Conservation (phyloP, 1,140 invertebrate species). For the Drosophila pseudoobscura region DNA sequence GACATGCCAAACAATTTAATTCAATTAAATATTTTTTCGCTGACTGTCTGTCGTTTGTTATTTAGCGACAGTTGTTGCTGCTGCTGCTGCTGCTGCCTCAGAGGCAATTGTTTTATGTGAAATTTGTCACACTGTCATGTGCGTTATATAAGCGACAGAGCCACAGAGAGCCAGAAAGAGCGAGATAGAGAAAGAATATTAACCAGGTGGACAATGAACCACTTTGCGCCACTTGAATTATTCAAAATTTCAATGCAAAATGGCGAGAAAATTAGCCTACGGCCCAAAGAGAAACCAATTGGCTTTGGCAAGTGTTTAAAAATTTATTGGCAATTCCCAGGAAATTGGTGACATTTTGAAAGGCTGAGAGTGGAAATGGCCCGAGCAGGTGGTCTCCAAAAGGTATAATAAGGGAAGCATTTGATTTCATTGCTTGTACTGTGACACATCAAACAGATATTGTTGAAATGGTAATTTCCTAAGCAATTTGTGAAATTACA, state of each 20-base stretch:
- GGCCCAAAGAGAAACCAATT: conserved; percentile 16
- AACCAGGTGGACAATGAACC: conserved; percentile 36
- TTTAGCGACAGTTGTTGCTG: conserved; percentile 74
- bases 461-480: background rate
- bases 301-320: conserved; percentile 43
- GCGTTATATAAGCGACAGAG: conserved; percentile 44
- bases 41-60: conserved; percentile 80
- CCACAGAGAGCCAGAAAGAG: background rate
- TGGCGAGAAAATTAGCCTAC: conserved; percentile 70
- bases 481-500: too few relatives aligned
- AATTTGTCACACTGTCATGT: conserved; percentile 81
- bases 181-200: background rate
- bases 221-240: conserved; percentile 70
- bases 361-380: conserved; percentile 29
- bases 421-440: too few relatives aligned
- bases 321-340: conserved; percentile 46
- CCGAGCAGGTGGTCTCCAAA: conserved; percentile 42
- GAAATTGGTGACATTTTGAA: conserved; percentile 29
- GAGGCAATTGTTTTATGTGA: conserved; percentile 76
- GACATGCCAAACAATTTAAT: conserved; percentile 78
- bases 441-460: too few relatives aligned
- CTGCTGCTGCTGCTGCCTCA: conserved; percentile 17
- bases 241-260: conserved; percentile 70
- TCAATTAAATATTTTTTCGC: conserved; percentile 82
- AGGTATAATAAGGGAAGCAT: conserved; percentile 1